A percentile compares a stretch with the other conserved stretches of the same genome.
phyloP scores from a whole-genome alignment of 2,888 invertebrate species.

The Cabera pusaria region DNA sequence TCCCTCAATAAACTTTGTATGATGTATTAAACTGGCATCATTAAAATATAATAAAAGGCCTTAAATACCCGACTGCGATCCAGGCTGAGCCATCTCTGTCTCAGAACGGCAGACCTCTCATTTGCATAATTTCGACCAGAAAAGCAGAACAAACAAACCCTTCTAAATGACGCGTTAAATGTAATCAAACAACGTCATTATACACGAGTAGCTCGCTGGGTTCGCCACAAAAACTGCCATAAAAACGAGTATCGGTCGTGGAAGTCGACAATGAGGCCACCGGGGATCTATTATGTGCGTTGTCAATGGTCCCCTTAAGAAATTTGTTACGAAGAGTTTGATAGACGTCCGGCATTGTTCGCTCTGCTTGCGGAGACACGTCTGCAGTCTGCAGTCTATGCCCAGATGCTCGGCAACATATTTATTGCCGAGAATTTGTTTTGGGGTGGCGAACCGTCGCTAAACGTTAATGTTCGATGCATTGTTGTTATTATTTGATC shows the following conservation, averaged over 20 bases:
- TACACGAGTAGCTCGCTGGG: conserved; percentile 55
- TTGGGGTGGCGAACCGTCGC: conserved; percentile 57
- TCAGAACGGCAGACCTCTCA: conserved; percentile 43
- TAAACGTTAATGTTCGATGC: conserved; percentile 50
- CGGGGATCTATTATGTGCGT: conserved; percentile 55
- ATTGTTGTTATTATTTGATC: conserved; percentile 54
- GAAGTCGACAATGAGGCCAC: conserved; percentile 60
- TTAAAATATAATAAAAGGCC: no score
- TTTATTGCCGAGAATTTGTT: conserved; percentile 63
- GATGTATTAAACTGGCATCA: conserved; percentile 23
- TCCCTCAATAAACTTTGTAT: conserved; percentile 29
- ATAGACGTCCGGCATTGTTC: conserved; percentile 41
- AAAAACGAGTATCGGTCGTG: conserved; percentile 49
- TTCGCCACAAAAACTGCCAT: conserved; percentile 54
- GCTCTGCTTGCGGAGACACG: conserved; percentile 6
- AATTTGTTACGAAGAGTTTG: conserved; percentile 69
- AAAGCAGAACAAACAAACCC: conserved; percentile 66
- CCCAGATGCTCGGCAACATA: conserved; percentile 40
- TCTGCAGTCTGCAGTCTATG: background rate
- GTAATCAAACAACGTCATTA: conserved; percentile 71
- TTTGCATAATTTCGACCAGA: conserved; percentile 64
- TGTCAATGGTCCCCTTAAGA: conserved; percentile 67
- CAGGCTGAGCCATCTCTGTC: background rate
- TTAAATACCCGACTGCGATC: background rate
- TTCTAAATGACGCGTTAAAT: conserved; percentile 74